These are phyloP conservation scores for Archivesica marissinica DNA, from an alignment of 1,140 invertebrate species.

Conservation along the genomic window DNA sequence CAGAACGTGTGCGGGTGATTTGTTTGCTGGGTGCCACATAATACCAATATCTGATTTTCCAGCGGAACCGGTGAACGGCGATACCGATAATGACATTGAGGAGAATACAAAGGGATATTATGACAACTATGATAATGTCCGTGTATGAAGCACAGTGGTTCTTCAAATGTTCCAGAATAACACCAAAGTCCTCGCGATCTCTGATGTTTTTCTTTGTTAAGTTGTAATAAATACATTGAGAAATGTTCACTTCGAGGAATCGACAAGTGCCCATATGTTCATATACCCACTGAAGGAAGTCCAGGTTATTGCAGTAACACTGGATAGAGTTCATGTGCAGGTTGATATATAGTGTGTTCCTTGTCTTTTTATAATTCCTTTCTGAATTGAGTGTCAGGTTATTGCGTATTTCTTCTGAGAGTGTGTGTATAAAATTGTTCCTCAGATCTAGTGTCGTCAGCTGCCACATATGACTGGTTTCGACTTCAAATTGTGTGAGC, in stretches of 20 bases:
- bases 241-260: background rate
- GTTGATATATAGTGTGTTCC: background rate
- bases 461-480: slow-evolving; percentile 23
- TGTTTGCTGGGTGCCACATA: slow-evolving; percentile 20
- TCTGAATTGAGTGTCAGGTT: background rate
- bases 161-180: background rate
- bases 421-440: background rate
- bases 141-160: slow-evolving; percentile 19
- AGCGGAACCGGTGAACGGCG: slow-evolving; percentile 15
- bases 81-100: background rate
- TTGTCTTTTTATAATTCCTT: background rate
- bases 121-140: background rate
- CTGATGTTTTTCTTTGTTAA: background rate
- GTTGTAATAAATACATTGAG: background rate
- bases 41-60: slow-evolving; percentile 47
- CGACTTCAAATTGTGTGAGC: background rate
- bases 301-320: slow-evolving; percentile 21
- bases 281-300: slow-evolving; percentile 38
- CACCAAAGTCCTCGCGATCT: background rate
- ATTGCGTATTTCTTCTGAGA: background rate
- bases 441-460: background rate
- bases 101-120: background rate
- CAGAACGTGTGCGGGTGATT: background rate
- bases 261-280: background rate
- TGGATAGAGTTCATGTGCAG: background rate